Base-by-base conservation (phyloP, 2,113 vertebrate species). In the Tinamus guttatus region DNA sequence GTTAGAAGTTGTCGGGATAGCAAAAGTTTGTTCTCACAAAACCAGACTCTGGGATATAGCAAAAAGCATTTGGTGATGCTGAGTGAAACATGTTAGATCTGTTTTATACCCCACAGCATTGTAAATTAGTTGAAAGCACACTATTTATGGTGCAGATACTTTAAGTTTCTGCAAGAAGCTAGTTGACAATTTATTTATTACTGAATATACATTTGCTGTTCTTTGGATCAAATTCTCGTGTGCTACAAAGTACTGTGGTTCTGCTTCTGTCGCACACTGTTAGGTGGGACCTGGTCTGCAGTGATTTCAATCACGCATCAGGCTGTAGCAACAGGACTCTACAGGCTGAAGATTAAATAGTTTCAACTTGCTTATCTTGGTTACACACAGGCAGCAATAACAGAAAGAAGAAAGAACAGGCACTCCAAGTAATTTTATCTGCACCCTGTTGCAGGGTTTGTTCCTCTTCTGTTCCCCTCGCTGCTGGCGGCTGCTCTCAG, bases 301-400 rank as follows among this genome's bases (percentile, higher is more conserved):
- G 76, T 18, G 67, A 81, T 90, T 86, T 43, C 92, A 13, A 54
- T 87, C 93, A 30, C 27, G 1, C 38, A 4, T 76, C 62, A 27
- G 81, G 27, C 81, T 62, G 63, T 9, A 73, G 64, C 51, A 71
- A 67, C 78, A 47, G 38, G 81, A 20, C 70, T 84, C 47, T 25
- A 62, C 74, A n/a, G 86, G 36, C 65, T 79, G 68, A 3, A 79
- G 68, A 94, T 52, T 91, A 97, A 96, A 85, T 30, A 64, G 51
- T 83, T 85, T 73, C 41, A 81, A 65, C 89, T 77, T 86, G 45
- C 62, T 94, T 94, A 85, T 96, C 93, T 87, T 65, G 84, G 28
- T 89, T 56, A 81, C 52, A 87, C 82, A 65, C 81, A 77, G 87
- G 86, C 63, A 85, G 43, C 87, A 93, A 77, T 65, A 78, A 94